A percentile compares a stretch with the other conserved stretches of the same genome.
These are phyloP conservation scores for Auanema sp. DNA, from an alignment of 2,888 invertebrate species.

Conservation along the genomic window DNA sequence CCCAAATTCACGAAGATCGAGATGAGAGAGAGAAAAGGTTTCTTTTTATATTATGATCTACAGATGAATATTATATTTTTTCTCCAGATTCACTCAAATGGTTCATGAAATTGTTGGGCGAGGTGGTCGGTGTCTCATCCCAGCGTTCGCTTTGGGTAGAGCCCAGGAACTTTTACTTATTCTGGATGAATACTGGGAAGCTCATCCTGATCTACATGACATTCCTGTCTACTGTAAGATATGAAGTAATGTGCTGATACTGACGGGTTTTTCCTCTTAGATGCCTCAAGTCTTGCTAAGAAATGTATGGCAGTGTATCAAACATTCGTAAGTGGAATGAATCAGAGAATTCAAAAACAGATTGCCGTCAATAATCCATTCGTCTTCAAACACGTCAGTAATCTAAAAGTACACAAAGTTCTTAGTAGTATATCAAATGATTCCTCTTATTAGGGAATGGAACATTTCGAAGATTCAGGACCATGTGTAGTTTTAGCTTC, in stretches of 20 bases:
- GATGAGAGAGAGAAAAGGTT: constrained; percentile 94
- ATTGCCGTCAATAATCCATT: constrained; percentile 98
- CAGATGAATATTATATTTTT: constrained; percentile 15
- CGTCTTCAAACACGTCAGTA: constrained; percentile 88
- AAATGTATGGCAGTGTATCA: constrained; percentile 99
- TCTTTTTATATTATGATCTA: constrained; percentile 19
- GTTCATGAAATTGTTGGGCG: constrained; percentile 93
- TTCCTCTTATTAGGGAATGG: constrained; percentile 77
- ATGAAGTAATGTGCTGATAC: not conserved
- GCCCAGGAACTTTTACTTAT: constrained; percentile 72
- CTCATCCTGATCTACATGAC: constrained; percentile 93
- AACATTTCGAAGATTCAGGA: constrained; percentile 98
- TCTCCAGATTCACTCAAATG: constrained; percentile 66
- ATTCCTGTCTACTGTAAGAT: constrained; percentile 86
- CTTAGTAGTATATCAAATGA: not conserved
- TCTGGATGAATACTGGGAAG: constrained; percentile 92
- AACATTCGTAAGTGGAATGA: constrained; percentile 99
- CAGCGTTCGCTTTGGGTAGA: constrained; percentile 94
- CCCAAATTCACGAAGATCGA: constrained; percentile 96
- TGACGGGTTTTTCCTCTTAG: constrained; percentile 25
- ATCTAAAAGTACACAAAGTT: constrained; percentile 65
- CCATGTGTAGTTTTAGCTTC: constrained; percentile 99
- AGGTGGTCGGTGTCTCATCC: constrained; percentile 96
- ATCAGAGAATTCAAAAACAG: constrained; percentile 90
- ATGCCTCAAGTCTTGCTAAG: constrained; percentile 96